A percentile compares a stretch with the other conserved stretches of the same genome.
Evolutionary conservation across 2,797 vertebrate genomes (phyloP).

Genomic region (Sternotherus odoratus): DNA sequence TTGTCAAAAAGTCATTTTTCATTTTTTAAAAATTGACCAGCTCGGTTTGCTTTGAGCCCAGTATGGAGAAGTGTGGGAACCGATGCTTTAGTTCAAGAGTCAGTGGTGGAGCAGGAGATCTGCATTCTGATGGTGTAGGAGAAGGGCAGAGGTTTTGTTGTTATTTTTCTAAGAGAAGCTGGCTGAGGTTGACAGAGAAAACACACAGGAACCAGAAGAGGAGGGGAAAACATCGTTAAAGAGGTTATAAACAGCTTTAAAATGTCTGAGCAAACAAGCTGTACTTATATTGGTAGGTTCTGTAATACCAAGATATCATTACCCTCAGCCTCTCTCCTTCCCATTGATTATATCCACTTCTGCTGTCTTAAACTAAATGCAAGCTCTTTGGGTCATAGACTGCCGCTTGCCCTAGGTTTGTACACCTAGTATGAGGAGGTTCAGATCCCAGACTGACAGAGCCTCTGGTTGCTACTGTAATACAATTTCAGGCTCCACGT

Average conservation of each 20-base stretch:
- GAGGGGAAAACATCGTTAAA: not conserved
- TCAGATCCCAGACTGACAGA: not conserved
- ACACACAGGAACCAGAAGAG: conserved; percentile 11
- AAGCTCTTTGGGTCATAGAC: conserved; percentile 41
- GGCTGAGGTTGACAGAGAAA: not conserved
- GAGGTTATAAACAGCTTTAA: not conserved
- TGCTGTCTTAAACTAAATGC: not conserved
- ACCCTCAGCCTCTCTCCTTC: conserved; percentile 20
- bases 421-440: not conserved
- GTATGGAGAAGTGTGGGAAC: not conserved
- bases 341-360: conserved; percentile 32
- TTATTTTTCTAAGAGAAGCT: not conserved
- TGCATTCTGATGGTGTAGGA: not conserved
- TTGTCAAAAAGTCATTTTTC: conserved; percentile 31
- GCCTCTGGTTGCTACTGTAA: not conserved
- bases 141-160: not conserved
- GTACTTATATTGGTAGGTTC: conserved; percentile 24
- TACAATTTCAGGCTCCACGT: not conserved
- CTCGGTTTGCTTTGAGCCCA: not conserved
- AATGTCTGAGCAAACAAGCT: conserved; percentile 50
- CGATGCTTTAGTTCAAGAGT: not conserved
- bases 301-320: conserved; percentile 33
- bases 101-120: not conserved
- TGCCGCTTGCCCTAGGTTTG: not conserved
- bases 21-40: not conserved